A percentile compares a stretch with the other conserved stretches of the same genome.
phyloP scores from a whole-genome alignment of 2,888 invertebrate genomes.

The Oscheius sp. region DNA sequence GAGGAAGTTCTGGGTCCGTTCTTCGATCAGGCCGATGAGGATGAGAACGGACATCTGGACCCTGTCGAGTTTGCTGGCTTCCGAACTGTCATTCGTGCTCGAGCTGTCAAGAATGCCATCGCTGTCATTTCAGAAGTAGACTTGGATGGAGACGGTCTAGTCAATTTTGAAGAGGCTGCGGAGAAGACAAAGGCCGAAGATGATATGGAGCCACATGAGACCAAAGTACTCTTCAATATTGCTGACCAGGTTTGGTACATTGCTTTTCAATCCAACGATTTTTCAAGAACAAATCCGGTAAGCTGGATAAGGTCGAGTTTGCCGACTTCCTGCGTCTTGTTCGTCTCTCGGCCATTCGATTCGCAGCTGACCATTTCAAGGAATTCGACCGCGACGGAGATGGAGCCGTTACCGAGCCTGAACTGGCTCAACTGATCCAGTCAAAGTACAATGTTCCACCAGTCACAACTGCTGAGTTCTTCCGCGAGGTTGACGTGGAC shows the following conservation, averaged over 20 bases:
- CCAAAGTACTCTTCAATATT: constrained; percentile 66
- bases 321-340: constrained; percentile 71
- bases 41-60: constrained; percentile 70
- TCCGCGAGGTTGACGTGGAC: constrained; percentile 69
- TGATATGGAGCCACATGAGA: constrained; percentile 69
- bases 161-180: constrained; percentile 65
- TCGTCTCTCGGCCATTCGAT: constrained; percentile 70
- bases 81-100: constrained; percentile 59
- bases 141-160: constrained; percentile 58
- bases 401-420: constrained; percentile 65
- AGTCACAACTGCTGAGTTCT: constrained; percentile 61
- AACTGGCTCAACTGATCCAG: constrained; percentile 64
- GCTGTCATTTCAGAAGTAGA: constrained; percentile 56
- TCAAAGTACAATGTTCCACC: constrained; percentile 67
- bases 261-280: background rate
- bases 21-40: constrained; percentile 72
- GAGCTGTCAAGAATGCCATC: constrained; percentile 58
- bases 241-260: constrained; percentile 63
- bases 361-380: constrained; percentile 70
- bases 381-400: constrained; percentile 69
- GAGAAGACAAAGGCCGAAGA: constrained; percentile 66
- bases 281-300: constrained; percentile 64
- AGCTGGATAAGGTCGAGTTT: constrained; percentile 70
- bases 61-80: constrained; percentile 72
- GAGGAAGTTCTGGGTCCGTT: constrained; percentile 65